A percentile compares a stretch with the other conserved stretches of the same genome.
These are phyloP conservation scores for Alligator mississippiensis DNA, from an alignment of 2,113 vertebrate species.

Conservation along the genomic window DNA sequence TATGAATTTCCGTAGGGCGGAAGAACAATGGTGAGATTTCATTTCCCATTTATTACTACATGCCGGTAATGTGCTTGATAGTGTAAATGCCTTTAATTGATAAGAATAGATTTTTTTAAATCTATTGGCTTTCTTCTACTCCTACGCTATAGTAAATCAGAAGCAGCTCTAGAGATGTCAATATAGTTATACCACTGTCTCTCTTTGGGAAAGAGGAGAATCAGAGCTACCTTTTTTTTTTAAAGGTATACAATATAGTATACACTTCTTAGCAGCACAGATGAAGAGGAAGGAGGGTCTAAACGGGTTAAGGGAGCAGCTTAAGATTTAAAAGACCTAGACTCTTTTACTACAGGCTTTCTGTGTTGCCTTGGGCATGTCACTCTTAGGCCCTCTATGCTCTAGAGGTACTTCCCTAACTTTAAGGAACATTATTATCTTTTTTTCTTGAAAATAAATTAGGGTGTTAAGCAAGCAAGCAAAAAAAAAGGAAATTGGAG, in stretches of 20 bases:
- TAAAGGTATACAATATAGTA: background rate
- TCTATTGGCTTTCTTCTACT: background rate
- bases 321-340: background rate
- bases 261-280: background rate
- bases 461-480: background rate
- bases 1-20: background rate
- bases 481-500: background rate
- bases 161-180: background rate
- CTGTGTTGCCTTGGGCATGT: background rate
- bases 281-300: background rate
- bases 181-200: background rate
- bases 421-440: background rate
- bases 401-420: background rate
- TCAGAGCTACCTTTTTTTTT: background rate
- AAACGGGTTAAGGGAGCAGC: background rate
- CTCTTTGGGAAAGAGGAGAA: background rate
- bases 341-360: background rate
- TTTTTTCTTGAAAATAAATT: background rate
- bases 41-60: conserved; percentile 7
- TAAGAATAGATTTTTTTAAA: background rate
- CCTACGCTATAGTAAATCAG: background rate
- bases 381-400: background rate
- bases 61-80: background rate
- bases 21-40: background rate
- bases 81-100: conserved; percentile 26